Evolutionary conservation across 2,888 invertebrate species (phyloP).

Genomic region (Dendrolimus houi): DNA sequence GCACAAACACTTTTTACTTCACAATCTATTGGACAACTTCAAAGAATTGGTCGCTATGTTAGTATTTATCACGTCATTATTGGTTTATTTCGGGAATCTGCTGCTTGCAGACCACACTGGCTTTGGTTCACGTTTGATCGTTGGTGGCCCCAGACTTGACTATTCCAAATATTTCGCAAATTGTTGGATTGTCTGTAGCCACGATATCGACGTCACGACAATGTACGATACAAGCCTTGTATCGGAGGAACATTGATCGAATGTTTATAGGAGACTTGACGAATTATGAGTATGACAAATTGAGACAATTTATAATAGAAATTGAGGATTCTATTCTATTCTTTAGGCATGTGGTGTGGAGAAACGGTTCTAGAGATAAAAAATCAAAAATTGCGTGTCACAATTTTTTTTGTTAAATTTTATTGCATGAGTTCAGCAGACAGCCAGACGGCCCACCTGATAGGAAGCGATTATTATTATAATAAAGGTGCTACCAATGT

Average conservation of each 20-base stretch:
- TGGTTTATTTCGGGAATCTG: conserved; percentile 13
- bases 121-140: conserved; percentile 29
- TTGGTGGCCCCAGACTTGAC: conserved; percentile 58
- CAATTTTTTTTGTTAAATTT: too few species aligned
- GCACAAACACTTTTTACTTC: background rate
- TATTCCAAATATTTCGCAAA: conserved; percentile 70
- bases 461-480: too few species aligned
- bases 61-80: conserved; percentile 9
- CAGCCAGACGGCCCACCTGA: too few species aligned
- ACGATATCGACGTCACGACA: conserved; percentile 25
- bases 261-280: background rate
- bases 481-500: too few species aligned
- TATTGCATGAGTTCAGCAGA: too few species aligned
- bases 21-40: background rate
- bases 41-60: background rate
- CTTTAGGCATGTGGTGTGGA: too few species aligned
- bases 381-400: too few species aligned
- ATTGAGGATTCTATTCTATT: too few species aligned
- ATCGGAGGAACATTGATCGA: background rate
- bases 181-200: conserved; percentile 53
- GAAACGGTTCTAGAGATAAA: too few species aligned
- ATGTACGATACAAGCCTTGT: background rate
- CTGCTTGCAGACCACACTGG: conserved; percentile 23
- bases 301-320: too few species aligned
- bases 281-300: background rate